Evolutionary conservation across 2,797 vertebrate genomes (phyloP).

Genomic region (Gobio occitaniae): DNA sequence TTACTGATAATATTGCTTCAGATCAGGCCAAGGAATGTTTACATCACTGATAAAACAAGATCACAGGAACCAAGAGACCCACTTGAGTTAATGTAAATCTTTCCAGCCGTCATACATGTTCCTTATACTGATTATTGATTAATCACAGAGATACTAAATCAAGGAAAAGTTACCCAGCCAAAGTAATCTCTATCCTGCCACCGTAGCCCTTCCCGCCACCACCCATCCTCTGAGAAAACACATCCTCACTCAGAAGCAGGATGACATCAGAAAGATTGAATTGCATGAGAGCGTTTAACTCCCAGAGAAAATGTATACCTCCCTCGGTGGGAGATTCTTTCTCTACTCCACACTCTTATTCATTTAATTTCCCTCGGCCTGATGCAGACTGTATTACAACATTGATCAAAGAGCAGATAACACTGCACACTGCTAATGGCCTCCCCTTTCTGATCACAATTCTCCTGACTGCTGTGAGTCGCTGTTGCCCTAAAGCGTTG

Average conservation of each 20-base stretch:
- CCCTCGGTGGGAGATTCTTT: constrained; percentile 48
- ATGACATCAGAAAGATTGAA: constrained; percentile 56
- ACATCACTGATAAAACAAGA: background rate
- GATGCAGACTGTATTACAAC: constrained; percentile 52
- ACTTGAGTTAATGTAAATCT: background rate
- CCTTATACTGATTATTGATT: background rate
- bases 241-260: constrained; percentile 18
- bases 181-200: background rate
- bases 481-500: constrained; percentile 30
- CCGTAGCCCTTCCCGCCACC: background rate
- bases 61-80: background rate
- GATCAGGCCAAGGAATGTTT: background rate
- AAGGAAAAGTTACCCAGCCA: constrained; percentile 1
- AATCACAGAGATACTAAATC: background rate
- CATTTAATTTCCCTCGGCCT: constrained; percentile 63
- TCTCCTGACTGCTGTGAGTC: constrained; percentile 34
- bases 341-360: constrained; percentile 37
- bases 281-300: constrained; percentile 54
- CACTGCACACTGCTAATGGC: constrained; percentile 46
- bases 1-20: background rate
- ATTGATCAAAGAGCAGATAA: constrained; percentile 63
- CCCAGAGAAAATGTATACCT: constrained; percentile 56
- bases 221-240: constrained; percentile 24
- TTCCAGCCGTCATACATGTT: background rate
- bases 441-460: constrained; percentile 32